Percentiles rank a stretch among this genome's conserved stretches.
Evolutionary conservation across 2,888 invertebrate genomes (phyloP).

Genomic region (Rhaphigaster nebulosa): DNA sequence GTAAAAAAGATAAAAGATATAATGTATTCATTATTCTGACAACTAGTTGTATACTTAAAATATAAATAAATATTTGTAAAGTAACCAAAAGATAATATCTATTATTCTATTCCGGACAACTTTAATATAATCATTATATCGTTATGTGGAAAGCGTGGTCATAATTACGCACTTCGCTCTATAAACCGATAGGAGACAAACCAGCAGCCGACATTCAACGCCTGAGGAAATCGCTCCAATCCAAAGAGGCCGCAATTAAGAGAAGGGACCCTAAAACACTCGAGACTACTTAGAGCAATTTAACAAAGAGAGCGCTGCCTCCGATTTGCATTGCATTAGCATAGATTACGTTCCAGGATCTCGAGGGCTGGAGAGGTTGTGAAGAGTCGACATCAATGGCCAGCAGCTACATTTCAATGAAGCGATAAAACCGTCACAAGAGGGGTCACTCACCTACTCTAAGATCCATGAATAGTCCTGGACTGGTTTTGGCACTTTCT

Average conservation of each 20-base stretch:
- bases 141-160: neutral
- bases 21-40: too few relatives aligned
- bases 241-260: neutral
- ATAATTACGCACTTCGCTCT: neutral
- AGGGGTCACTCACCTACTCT: neutral
- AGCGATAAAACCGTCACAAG: conserved; percentile 8
- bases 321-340: conserved; percentile 17
- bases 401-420: neutral
- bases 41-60: too few relatives aligned
- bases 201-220: neutral
- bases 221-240: neutral
- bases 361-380: neutral
- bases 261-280: neutral
- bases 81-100: too few relatives aligned
- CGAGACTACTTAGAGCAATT: neutral
- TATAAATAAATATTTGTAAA: too few relatives aligned
- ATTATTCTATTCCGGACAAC: too few relatives aligned
- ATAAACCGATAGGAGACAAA: neutral
- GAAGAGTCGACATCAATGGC: neutral
- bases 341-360: neutral
- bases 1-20: too few relatives aligned
- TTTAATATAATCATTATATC: neutral
- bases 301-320: neutral
- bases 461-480: neutral
- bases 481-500: conserved; percentile 25